Conservation (phyloP, 2,888 invertebrate species). For the Smittia sp. region DNA sequence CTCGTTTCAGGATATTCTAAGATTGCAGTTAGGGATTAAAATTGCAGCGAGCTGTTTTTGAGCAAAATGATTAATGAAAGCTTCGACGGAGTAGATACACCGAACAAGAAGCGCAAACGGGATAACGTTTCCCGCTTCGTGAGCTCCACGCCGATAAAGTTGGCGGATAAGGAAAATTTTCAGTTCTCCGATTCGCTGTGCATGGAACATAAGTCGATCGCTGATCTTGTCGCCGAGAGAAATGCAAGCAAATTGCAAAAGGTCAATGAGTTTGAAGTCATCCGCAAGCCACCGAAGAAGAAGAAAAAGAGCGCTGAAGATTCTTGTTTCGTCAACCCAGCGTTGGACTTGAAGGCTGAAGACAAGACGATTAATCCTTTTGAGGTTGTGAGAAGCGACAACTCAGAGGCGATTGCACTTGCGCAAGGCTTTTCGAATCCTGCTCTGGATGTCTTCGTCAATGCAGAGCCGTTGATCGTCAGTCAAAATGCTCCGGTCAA, state of each 20-base stretch:
- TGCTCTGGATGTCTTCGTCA: conserved; percentile 43
- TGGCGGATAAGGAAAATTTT: conserved; percentile 38
- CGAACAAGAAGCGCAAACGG: conserved; percentile 51
- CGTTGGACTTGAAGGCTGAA: conserved; percentile 51
- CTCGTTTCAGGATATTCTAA: background rate
- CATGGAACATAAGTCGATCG: conserved; percentile 51
- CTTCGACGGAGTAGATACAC: conserved; percentile 42
- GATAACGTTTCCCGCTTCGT: conserved; percentile 42
- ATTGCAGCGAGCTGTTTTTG: no score
- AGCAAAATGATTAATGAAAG: conserved; percentile 31
- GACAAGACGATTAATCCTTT: conserved; percentile 53
- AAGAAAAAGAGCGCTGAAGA: conserved; percentile 47
- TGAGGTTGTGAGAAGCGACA: conserved; percentile 46
- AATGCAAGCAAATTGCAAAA: conserved; percentile 29
- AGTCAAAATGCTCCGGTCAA: conserved; percentile 48
- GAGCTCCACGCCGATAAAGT: conserved; percentile 34
- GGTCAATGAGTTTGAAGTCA: conserved; percentile 51
- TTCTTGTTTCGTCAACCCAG: conserved; percentile 52
- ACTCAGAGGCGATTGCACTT: background rate
- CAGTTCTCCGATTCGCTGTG: conserved; percentile 43
- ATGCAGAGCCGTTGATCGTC: background rate
- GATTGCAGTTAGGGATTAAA: no score
- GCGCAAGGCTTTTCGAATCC: conserved; percentile 48
- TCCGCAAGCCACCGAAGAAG: conserved; percentile 52
- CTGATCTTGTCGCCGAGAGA: conserved; percentile 45